Base-by-base conservation (phyloP, 2,888 invertebrate species). In the Agrilus mali region DNA sequence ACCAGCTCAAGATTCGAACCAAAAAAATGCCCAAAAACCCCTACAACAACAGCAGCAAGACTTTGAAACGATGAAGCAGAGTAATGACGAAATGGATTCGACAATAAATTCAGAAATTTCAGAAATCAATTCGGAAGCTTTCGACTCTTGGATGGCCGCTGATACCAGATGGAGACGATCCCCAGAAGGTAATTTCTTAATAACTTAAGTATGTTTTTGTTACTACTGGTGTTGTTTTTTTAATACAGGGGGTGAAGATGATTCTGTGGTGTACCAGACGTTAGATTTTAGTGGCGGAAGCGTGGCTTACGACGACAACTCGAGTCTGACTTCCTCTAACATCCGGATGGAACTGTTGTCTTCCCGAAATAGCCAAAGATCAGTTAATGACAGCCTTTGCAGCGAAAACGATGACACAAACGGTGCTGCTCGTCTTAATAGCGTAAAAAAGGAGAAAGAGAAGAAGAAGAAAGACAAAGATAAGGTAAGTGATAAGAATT, bases 131-230 rank as follows among this genome's bases (percentile, higher is more conserved):
- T 67, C 66, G 13, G 70, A 70, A 47, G 69, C 71, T 5, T 72
- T 73, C 47, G 74, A 75, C 50, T 70, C 65, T 39, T 83, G 83
- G 83, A 72, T 80, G 20, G 68, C 68, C 16, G 71, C 75, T 1
- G 82, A 82, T 61, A 75, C 78, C 0, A 81, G 80, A 55, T 76
- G 78, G 62, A 70, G 85, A 45, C 72, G 82, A 53, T 85, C 85
- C 37, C 86, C 86, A 1, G 86, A 86, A 73, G 85, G 84, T 69
- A 72, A 67, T 10, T 67, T 35, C 40, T 2, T 36, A 27, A 17
- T 14, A 7, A 20, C 22, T 42, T 16, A 40, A 17, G 7, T 22
- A 20, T 7, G 15, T 33, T 34, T 33, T 17, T 10, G 13, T 38
- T 1, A 20, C 16, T 13, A 42, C n/a, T n/a, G n/a, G 8, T 15